phyloP scores from a whole-genome alignment of 2,797 vertebrate genomes.

The Cyprinella venusta region DNA sequence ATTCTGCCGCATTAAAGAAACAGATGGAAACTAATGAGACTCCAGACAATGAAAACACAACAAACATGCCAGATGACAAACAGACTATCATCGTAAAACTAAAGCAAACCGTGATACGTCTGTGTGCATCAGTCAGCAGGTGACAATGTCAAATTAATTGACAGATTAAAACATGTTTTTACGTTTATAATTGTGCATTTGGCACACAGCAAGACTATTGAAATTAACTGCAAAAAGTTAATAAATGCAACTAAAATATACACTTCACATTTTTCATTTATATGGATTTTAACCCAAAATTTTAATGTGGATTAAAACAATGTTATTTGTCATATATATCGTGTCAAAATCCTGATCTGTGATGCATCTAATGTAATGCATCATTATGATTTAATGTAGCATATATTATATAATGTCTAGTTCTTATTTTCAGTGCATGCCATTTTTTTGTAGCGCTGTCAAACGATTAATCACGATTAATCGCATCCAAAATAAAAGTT shows the following conservation, averaged over 20 bases:
- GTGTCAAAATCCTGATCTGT: no score
- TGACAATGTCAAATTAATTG: background rate
- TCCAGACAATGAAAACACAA: background rate
- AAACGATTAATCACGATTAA: no score
- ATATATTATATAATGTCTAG: background rate
- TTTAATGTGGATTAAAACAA: background rate
- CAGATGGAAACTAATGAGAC: conserved; percentile 7
- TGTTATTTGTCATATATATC: background rate
- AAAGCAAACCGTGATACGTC: background rate
- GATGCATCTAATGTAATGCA: background rate
- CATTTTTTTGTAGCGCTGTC: no score
- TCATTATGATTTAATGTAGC: background rate
- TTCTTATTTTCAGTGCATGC: background rate
- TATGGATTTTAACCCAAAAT: background rate
- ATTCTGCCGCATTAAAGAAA: conserved; percentile 11
- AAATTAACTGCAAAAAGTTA: background rate
- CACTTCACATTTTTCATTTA: background rate
- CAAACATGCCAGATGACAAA: conserved; percentile 1
- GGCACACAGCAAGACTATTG: background rate
- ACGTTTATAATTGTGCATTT: background rate
- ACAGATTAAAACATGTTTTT: background rate
- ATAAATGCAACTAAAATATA: background rate
- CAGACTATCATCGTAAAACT: background rate
- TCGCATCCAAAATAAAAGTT: no score
- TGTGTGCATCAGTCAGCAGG: background rate